Base-by-base conservation (phyloP, 2,888 invertebrate species). In the Drosophila sordidula region DNA sequence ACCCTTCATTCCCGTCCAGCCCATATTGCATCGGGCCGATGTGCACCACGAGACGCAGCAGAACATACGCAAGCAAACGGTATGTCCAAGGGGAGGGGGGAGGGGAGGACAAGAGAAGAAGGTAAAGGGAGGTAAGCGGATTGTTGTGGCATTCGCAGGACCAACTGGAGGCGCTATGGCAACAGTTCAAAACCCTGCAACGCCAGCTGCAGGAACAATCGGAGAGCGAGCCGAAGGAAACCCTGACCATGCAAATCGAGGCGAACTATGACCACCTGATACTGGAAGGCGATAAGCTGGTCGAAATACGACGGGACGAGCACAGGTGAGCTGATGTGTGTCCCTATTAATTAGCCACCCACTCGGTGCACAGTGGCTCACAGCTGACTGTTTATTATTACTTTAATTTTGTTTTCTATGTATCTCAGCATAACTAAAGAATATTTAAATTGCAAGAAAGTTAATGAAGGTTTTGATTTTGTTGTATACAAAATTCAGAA, bases 261-360 rank as follows among this genome's bases (percentile, higher is more conserved):
- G 89, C 90, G 42, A 92, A 92, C 70, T 92, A 92, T 49, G 92
- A 92, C 81, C 91, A 91, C 54, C 73, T 92, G 22, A 91, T 92
- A 67, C 66, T 82, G 1, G 92, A 92, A 63, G 92, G 92, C 12
- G 92, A 92, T 66, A 91, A 90, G 39, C 67, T 92, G 58, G 87
- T 90, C 41, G 90, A 90, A 64, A 86, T 92, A 78, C 75, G 92
- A n/a, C 79, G 89, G 26, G 80, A 84, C 18, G 92, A 92, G 67
- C 86, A 79, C 45, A 90, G 87, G 92, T 92, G 66, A 57, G 63
- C 47, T 46, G 22, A 25, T 11, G 34, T 16, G 12, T 18, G 12
- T 2, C 22, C 2, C 22, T 26, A 11, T 12, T 39, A 80, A 65
- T 59, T 71, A 61, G 14, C 57, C 67, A 39, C 46, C 49, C 49